A percentile compares a stretch with the other conserved stretches of the same genome.
These are phyloP conservation scores for Pandion haliaetus DNA, from an alignment of 2,113 vertebrate genomes.

Conservation along the genomic window DNA sequence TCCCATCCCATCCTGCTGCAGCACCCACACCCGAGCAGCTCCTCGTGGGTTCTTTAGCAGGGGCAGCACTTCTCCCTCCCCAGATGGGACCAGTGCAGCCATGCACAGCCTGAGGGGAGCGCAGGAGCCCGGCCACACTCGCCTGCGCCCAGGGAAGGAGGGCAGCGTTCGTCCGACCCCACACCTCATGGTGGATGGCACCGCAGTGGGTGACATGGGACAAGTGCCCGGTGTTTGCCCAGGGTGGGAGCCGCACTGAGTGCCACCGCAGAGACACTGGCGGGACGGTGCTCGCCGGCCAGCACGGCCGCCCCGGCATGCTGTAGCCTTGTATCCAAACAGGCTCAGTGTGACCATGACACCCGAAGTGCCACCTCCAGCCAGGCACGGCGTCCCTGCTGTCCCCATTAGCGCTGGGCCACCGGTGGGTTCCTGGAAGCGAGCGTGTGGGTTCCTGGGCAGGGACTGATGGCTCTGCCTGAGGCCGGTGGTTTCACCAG, in stretches of 20 bases:
- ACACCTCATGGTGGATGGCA: accelerated
- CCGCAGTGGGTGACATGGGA: accelerated
- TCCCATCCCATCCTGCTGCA: not conserved
- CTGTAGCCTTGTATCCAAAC: not conserved
- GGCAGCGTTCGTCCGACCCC: accelerated
- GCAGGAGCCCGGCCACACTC: accelerated
- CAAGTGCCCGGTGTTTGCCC: accelerated
- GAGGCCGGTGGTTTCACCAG: not conserved
- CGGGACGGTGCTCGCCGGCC: accelerated
- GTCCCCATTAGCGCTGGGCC: not conserved
- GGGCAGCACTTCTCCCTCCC: not conserved
- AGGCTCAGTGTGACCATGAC: not conserved
- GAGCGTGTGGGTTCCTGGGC: accelerated
- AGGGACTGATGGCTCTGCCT: not conserved
- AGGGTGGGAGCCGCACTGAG: not conserved
- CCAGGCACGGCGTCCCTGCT: not conserved
- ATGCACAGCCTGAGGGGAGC: accelerated
- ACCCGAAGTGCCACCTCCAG: not conserved
- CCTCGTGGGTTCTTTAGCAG: not conserved
- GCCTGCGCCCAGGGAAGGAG: accelerated
- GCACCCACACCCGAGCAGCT: not conserved
- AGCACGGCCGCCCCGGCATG: accelerated
- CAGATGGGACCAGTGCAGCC: not conserved
- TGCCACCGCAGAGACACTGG: not conserved
- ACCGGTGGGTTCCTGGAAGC: not conserved